Conservation (phyloP, 2,797 vertebrate species). For the Potorous gilbertii region DNA sequence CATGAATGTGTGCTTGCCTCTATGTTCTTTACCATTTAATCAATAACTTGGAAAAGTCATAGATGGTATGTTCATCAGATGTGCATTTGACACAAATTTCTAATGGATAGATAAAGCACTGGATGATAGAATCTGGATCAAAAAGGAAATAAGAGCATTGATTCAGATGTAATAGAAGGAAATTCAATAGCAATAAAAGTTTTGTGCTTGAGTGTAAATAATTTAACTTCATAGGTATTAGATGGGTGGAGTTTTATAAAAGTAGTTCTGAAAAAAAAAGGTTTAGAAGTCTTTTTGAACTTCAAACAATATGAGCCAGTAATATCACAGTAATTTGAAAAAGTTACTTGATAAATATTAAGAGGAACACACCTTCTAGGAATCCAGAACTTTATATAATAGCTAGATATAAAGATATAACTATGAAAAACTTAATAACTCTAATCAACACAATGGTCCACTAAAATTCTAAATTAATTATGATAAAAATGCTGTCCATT, state of each 20-base stretch:
- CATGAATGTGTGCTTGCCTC: background rate
- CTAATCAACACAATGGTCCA: too few relatives aligned
- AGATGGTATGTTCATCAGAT: background rate
- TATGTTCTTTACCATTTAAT: background rate
- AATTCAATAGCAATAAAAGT: background rate
- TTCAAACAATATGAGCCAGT: background rate
- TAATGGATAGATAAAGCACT: background rate
- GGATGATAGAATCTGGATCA: background rate
- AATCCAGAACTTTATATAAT: background rate
- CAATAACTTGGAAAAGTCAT: background rate
- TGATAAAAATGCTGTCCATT: too few relatives aligned
- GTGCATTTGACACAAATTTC: background rate
- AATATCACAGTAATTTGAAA: background rate
- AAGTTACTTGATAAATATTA: background rate
- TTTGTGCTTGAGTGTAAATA: background rate
- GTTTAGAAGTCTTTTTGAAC: background rate
- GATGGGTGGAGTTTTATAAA: background rate
- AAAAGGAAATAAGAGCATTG: background rate
- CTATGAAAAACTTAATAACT: too few relatives aligned
- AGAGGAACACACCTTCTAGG: background rate
- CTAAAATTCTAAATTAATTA: too few relatives aligned
- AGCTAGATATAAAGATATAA: background rate
- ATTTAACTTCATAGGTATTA: background rate
- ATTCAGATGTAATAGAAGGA: background rate
- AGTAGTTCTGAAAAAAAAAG: background rate